Base-by-base conservation (phyloP, 2,888 invertebrate genomes). In the Drosophila ustulata region DNA sequence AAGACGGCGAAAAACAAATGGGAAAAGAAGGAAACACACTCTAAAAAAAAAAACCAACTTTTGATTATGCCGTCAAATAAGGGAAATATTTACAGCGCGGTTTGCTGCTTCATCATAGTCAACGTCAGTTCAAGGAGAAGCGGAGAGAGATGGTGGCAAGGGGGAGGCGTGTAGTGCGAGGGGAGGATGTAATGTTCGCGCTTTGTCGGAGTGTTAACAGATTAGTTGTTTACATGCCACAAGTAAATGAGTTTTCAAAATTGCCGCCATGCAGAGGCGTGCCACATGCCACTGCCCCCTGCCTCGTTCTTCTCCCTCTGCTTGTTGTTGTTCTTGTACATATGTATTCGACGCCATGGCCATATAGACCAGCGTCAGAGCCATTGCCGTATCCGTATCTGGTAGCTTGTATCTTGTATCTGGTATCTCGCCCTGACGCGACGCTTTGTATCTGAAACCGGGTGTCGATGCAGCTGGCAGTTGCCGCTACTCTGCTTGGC, bases 191-290 rank as follows among this genome's bases (percentile, higher is more conserved):
- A 78, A 69, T 74, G 80, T 66, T 75, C 61, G 66, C 74, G 76
- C 74, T 69, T 85, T 87, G 87, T 80, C 77, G 78, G 86, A 87
- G 91, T 90, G 90, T 91, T 91, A 91, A 91, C 90, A 91, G 91
- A 90, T 90, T 90, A 91, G 90, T 91, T 90, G 91, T 91, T 91
- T 91, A 91, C 91, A 91, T 90, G 91, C 91, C 91, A 90, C 88
- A 88, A 91, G 91, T 91, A 91, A 91, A 90, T 90, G 91, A 91
- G 91, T 90, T 90, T 90, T 82, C 82, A 25, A 68, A 79, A 88
- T 88, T 80, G 71, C 82, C 83, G 63, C 67, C 80, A 64, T 67
- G 67, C 66, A 80, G 78, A 83, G 89, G 89, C 83, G 80, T 88
- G 77, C 50, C 66, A 49, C 56, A 34, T 52, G 55, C 56, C 18